Percentiles rank a stretch among this genome's conserved stretches.
Evolutionary conservation across 1,140 invertebrate species (phyloP).

Genomic region (Panulirus ornatus): DNA sequence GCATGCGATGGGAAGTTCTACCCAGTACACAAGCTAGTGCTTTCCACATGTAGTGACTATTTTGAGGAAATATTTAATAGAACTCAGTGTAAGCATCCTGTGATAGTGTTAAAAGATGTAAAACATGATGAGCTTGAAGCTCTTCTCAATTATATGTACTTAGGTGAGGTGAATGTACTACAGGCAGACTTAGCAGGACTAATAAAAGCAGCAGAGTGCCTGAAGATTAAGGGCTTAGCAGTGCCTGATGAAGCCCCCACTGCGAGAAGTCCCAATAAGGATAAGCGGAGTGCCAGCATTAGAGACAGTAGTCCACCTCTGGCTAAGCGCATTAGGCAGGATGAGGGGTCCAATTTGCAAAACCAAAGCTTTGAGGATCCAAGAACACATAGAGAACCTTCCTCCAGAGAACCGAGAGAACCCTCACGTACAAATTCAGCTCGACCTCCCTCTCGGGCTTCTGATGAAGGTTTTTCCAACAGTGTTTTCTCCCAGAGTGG

Average conservation of each 20-base stretch:
- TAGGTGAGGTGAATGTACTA: slow-evolving; percentile 65
- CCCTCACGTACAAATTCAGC: slow-evolving; percentile 8
- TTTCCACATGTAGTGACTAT: slow-evolving; percentile 67
- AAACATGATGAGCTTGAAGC: slow-evolving; percentile 61
- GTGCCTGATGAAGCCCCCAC: slow-evolving; percentile 64
- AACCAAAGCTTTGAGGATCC: slow-evolving; percentile 31
- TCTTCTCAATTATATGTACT: slow-evolving; percentile 66
- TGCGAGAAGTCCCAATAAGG: slow-evolving; percentile 39
- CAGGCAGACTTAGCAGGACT: slow-evolving; percentile 66
- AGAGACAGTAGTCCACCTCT: slow-evolving; percentile 45
- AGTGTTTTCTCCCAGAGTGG: slow-evolving; percentile 18
- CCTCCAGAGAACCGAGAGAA: neutral
- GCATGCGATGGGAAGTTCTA: slow-evolving; percentile 68
- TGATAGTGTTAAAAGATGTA: slow-evolving; percentile 67
- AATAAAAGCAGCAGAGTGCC: slow-evolving; percentile 65
- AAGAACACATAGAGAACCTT: slow-evolving; percentile 21
- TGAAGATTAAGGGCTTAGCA: slow-evolving; percentile 62
- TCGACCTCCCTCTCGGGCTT: slow-evolving; percentile 14
- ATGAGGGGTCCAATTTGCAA: slow-evolving; percentile 15
- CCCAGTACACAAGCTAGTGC: slow-evolving; percentile 67
- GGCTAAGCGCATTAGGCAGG: slow-evolving; percentile 39
- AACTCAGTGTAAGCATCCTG: slow-evolving; percentile 66
- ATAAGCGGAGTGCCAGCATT: slow-evolving; percentile 29
- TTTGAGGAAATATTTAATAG: slow-evolving; percentile 66
- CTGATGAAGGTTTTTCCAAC: slow-evolving; percentile 9